phyloP scores from a whole-genome alignment of 2,888 invertebrate genomes.

The Rapana venosa region DNA sequence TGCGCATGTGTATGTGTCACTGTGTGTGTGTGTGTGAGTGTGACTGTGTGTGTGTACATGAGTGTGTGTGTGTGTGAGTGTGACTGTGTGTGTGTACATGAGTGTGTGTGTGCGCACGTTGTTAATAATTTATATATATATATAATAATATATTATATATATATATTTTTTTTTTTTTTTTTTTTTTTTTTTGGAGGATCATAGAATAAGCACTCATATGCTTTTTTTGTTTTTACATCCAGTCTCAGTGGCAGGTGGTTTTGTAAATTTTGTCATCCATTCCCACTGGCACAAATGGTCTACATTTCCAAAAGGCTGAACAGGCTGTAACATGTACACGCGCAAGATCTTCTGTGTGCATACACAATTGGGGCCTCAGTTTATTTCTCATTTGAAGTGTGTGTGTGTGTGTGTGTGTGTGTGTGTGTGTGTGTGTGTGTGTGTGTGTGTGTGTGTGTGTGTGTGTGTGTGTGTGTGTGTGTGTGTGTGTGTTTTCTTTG shows the following conservation, averaged over 20 bases:
- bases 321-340: too few relatives aligned
- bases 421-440: neutral
- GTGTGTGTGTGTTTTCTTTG: neutral
- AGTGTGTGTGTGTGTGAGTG: neutral
- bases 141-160: neutral
- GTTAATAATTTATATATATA: too few relatives aligned
- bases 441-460: conserved; percentile 12
- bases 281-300: too few relatives aligned
- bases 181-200: neutral
- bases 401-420: conserved; percentile 25
- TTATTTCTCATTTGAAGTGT: neutral
- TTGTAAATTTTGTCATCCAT: too few relatives aligned
- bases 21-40: neutral
- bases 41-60: neutral
- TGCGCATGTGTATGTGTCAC: neutral
- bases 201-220: too few relatives aligned
- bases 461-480: neutral
- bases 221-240: too few relatives aligned
- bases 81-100: neutral
- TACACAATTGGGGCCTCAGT: neutral
- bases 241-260: too few relatives aligned
- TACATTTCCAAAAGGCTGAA: too few relatives aligned
- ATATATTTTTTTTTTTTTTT: neutral
- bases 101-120: neutral
- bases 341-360: too few relatives aligned